Evolutionary conservation across 92 coral and sea anemone genomes (phyloP), one percentile per base, ranked within the genome.

Genomic region (Heteractis magnifica): DNA sequence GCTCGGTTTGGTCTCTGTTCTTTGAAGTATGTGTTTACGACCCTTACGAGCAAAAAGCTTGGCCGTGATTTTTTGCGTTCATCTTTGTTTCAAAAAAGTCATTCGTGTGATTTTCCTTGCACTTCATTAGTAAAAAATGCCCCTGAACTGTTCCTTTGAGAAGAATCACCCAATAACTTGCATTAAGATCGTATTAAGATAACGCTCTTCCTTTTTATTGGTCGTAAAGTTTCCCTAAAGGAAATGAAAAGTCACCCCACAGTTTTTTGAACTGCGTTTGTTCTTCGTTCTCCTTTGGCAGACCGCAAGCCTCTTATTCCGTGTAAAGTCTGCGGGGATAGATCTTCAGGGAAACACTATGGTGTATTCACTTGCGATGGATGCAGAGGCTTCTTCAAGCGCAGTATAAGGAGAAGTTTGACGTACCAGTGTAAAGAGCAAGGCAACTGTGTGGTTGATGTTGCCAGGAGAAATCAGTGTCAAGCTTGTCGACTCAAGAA

Each of bases 331-430:
- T 97, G 99, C 58, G 99, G 99, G 1, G 99, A 97, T 74, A 90
- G 99, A 77, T 97, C 99, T 0, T 97, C 99, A n/a, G 99, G 99
- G 51, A 97, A 97, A 78, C 99, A 97, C 13, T 97, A 97, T 90
- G 99, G 99, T 1, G 98, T 97, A 20, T 94, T 97, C 79, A 97
- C 99, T 2, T 97, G 99, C 50, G 99, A 97, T 75, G 99, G 99
- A 3, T 97, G 99, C 50, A 84, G 99, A 16, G 99, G 99, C 3
- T 97, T 97, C 76, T 97, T 97, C 88, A 97, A 97, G 88, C 82
- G 99, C 65, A 94, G 98, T 41, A 91, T 97, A 53, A 89, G 99
- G 48, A 85, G 98, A 3, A 94, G 78, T 64, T 80, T 97, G n/a
- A 87, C 88, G 48, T 97, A 97, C 76, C 95, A 94, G 75, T 97